Percentiles rank a stretch among this genome's conserved stretches.
These are phyloP conservation scores for Papilio polytes DNA, from an alignment of 1,140 invertebrate species.

Conservation along the genomic window DNA sequence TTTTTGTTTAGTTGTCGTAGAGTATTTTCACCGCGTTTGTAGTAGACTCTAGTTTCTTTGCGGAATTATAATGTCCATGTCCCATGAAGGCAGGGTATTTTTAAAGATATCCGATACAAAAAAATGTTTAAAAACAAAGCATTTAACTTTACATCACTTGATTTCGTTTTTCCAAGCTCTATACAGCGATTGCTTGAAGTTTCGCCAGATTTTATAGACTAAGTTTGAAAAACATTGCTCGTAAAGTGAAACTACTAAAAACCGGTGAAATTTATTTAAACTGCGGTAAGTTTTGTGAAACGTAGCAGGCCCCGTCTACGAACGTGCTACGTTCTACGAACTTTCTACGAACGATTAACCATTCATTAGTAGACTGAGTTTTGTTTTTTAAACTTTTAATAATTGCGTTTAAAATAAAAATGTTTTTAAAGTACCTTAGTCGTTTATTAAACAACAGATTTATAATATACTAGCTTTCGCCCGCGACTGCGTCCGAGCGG, in stretches of 20 bases:
- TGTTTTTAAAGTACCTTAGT: not conserved
- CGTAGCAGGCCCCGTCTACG: not conserved
- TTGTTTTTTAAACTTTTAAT: not conserved
- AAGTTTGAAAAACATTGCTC: slow-evolving; percentile 17
- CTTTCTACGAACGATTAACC: slow-evolving; percentile 1
- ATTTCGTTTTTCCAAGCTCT: not conserved
- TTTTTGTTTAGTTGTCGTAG: no score
- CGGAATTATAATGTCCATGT: no score
- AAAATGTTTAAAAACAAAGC: not conserved
- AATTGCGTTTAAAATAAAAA: not conserved
- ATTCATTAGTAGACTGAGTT: slow-evolving; percentile 3
- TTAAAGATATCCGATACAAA: not conserved
- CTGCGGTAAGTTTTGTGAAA: slow-evolving; percentile 11
- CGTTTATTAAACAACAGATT: not conserved
- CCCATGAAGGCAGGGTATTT: no score
- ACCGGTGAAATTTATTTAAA: slow-evolving; percentile 12
- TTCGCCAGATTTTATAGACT: not conserved
- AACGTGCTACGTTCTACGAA: not conserved
- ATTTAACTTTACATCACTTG: not conserved
- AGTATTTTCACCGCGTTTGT: no score
- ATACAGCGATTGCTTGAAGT: not conserved
- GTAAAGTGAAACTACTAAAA: slow-evolving; percentile 18
- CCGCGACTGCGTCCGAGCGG: no score
- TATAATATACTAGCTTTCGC: no score
- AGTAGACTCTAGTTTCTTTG: no score